Base-by-base conservation (phyloP, 2,113 vertebrate genomes). In the Plecturocebus donacophilus region DNA sequence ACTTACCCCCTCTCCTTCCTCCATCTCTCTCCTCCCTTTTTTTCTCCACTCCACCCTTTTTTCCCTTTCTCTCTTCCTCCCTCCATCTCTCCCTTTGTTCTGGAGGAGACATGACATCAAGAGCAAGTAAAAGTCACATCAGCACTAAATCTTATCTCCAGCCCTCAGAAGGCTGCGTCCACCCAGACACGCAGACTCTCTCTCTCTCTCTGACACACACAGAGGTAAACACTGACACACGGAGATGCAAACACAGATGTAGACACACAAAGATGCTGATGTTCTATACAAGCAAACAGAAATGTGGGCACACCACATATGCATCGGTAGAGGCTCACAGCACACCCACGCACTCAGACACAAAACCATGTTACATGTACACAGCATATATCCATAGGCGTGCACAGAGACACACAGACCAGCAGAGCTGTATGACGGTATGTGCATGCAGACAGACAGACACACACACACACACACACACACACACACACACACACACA, bases 71-170 rank as follows among this genome's bases (percentile, higher is more conserved):
- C 61, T 27, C 30, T 66, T 61, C 40, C 85, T 91, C 71, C 75
- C 66, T 66, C 84, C 45, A 6, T 84, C 88, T 70, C 91, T 93
- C 82, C 95, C 96, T 95, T 97, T 96, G 92, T 96, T 97, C 93
- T 66, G 0, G 89, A 96, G 94, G 38, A 98, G 96, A 97, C 97
- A 91, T 84, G 96, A 96, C 98, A 98, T 97, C 97, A 97, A 98
- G 97, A 97, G 97, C 97, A 98, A 97, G 98, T 97, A 97, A 97
- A 98, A 98, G 98, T 98, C 98, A 97, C 81, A 92, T 96, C 94
- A 91, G 92, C 94, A 87, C 97, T 97, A 95, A 98, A 98, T 96
- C 98, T 98, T 98, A 98, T 98, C 98, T 98, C 80, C 54, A 91
- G 84, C 35, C 91, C 88, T 92, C 98, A 98, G 98, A 96, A 87